Evolutionary conservation across 2,888 invertebrate genomes (phyloP), one percentile per base, ranked within the genome.

Genomic region (Stegophylla sp.): DNA sequence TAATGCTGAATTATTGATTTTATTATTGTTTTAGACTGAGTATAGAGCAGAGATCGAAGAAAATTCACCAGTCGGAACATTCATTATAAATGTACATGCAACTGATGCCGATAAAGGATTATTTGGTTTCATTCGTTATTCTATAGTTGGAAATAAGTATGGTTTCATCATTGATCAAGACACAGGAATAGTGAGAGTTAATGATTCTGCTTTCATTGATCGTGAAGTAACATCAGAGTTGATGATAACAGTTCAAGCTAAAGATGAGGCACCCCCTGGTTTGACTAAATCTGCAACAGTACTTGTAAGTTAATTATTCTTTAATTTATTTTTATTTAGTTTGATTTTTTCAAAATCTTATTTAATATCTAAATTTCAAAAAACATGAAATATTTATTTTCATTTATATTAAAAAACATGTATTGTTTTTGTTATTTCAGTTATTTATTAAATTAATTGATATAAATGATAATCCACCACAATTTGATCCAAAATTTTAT

Each of bases 391-490:
- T 56, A 71, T 13, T 53, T 64, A 64, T 1, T 45, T 83, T 72
- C 15, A 81, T 23, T 51, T n/a, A 7, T 34, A 34, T 5, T 63
- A 74, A 64, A 74, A 72, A 48, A 51, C 79, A 48, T 53, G 34
- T 82, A 34, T 81, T 48, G 41, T 75, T 66, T 72, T 9, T 82
- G 82, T 82, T 59, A 81, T 84, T 79, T 0, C 85, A 91, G 91
- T 88, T 95, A 2, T 90, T 92, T 85, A 90, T 95, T 63, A 91
- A 91, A 86, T 89, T 96, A 13, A 86, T 90, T 41, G 96, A 97
- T 86, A 90, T 93, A n/a, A 96, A 97, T 86, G 96, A 97, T 87
- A 95, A 96, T 87, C 88, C 91, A 0, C 97, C 97, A 0, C 88
- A 91, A 64, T 97, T 97, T 86, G 90, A 90, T 0, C 92, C 93